Base-by-base conservation (phyloP, 2,888 invertebrate genomes). In the Craniophora ligustri region DNA sequence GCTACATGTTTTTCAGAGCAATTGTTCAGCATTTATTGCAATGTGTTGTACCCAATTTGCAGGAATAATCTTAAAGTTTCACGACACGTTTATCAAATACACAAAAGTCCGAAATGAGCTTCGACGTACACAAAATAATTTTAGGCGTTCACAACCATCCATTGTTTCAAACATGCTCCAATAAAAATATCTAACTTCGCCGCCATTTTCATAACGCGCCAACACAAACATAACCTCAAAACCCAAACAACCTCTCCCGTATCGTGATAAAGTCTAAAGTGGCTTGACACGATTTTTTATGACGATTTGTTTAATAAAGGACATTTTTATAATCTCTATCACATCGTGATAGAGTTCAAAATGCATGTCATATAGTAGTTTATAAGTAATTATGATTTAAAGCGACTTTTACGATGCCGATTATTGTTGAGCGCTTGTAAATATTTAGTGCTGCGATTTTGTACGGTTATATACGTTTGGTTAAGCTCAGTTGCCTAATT, bases 151-250 rank as follows among this genome's bases (percentile, higher is more conserved):
- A 75, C 69, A 73, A 75, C 73, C 73, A 77, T 71, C 78, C 79
- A 81, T 81, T 81, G 81, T 81, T 80, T 72, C 67, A 69, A 79
- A 72, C 76, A 76, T 73, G 77, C 75, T 76, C 79, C 78, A 82
- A 82, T 81, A 79, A 81, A 82, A 80, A 79, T 79, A 76, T 78
- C 75, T 72, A 76, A 77, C 58, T 73, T 67, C 42, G 75, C 66
- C 74, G 81, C 81, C 82, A 81, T 81, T 77, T 80, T 77, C 76
- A 78, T 77, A 81, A 75, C 58, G 79, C 58, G 59, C 72, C 69
- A 75, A 78, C 72, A 72, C 69, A 76, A 78, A 73, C 67, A 72
- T 58, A 70, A 71, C 69, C 67, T 68, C 51, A 58, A 54, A 51
- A 50, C 36, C 31, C 42, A 59, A 75, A 62, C 54, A 67, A 69